Evolutionary conservation across 1,140 invertebrate genomes (phyloP).

Genomic region (Cydia amplana): DNA sequence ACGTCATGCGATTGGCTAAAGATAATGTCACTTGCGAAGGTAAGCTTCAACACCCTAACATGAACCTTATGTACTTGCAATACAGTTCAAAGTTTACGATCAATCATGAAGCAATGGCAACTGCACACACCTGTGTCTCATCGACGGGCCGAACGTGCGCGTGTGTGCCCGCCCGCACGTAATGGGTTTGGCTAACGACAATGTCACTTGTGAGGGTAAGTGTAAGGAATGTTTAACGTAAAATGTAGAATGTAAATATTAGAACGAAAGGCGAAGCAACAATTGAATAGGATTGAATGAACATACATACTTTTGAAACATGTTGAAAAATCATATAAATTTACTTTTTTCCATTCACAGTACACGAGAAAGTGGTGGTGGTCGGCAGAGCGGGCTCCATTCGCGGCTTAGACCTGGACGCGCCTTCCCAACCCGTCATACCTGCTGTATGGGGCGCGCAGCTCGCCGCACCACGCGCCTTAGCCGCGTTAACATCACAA

Average conservation of each 20-base stretch:
- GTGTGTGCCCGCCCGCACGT: constrained; percentile 88
- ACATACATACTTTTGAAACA: too few species aligned
- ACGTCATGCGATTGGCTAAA: constrained; percentile 76
- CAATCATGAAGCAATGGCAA: not conserved
- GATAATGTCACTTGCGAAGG: constrained; percentile 59
- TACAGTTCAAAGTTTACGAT: not conserved
- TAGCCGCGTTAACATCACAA: constrained; percentile 78
- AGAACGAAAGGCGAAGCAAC: too few species aligned
- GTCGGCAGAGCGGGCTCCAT: constrained; percentile 89
- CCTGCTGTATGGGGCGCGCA: constrained; percentile 86
- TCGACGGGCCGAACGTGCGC: constrained; percentile 83
- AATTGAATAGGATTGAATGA: too few species aligned
- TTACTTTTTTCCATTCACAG: constrained; percentile 66
- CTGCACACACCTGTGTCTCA: constrained; percentile 91
- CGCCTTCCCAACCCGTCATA: constrained; percentile 88
- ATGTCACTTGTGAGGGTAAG: constrained; percentile 56
- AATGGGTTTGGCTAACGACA: constrained; percentile 71
- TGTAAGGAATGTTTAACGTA: too few species aligned
- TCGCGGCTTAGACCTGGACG: constrained; percentile 88
- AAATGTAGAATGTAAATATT: too few species aligned
- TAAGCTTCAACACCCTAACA: not conserved
- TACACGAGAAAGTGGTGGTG: constrained; percentile 88
- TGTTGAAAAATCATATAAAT: too few species aligned
- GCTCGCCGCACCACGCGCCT: constrained; percentile 85
- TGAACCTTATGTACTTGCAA: not conserved